phyloP scores from a whole-genome alignment of 2,888 invertebrate species.

The Erebia aethiops region DNA sequence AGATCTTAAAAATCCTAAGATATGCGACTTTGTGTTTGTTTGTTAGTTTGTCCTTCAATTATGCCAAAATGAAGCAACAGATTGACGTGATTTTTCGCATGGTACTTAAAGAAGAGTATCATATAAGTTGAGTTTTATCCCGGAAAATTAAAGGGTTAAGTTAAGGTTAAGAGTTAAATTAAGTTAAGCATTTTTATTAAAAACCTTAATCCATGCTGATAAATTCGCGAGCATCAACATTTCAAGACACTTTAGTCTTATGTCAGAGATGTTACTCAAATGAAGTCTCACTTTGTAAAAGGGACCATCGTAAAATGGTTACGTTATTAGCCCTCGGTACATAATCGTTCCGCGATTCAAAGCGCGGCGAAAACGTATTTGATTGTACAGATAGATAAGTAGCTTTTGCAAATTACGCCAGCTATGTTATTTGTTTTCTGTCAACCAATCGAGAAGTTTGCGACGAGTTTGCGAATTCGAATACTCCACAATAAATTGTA shows the following conservation, averaged over 20 bases:
- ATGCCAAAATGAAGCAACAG: no score
- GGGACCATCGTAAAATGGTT: conserved; percentile 59
- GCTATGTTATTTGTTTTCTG: conserved; percentile 56
- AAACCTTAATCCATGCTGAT: neutral
- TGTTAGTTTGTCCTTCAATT: no score
- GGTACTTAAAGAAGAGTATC: no score
- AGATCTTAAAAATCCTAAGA: no score
- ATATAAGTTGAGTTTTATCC: no score
- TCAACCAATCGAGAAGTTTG: conserved; percentile 38
- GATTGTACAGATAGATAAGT: conserved; percentile 66
- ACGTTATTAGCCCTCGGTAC: conserved; percentile 65
- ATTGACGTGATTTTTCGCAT: no score
- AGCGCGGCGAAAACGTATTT: conserved; percentile 61
- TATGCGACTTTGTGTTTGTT: no score
- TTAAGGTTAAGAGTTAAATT: no score
- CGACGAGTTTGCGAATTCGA: neutral
- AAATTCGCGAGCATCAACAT: neutral
- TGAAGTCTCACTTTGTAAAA: conserved; percentile 38
- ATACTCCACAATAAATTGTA: neutral
- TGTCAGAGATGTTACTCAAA: conserved; percentile 25
- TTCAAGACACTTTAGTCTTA: conserved; percentile 33
- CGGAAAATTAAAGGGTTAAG: no score
- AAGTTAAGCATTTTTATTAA: no score
- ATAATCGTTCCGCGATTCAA: conserved; percentile 69
- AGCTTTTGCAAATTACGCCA: conserved; percentile 62